Percentiles rank a stretch among this genome's conserved stretches.
phyloP scores from a whole-genome alignment of 1,140 invertebrate genomes.

The Sycophila sp. region DNA sequence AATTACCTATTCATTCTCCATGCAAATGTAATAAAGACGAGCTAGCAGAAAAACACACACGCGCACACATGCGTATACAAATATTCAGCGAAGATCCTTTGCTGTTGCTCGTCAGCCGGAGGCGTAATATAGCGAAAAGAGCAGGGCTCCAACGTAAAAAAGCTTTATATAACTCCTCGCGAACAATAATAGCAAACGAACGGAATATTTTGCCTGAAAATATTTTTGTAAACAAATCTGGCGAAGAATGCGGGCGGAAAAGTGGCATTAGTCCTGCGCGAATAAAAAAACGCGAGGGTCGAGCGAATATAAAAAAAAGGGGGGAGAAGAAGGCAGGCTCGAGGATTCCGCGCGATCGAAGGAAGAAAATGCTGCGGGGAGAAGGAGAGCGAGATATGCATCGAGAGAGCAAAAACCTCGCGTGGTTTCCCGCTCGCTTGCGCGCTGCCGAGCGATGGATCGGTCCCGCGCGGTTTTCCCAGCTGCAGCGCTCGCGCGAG shows the following conservation, averaged over 20 bases:
- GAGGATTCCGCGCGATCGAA: background rate
- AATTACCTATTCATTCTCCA: too few relatives aligned
- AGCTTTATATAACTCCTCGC: too few relatives aligned
- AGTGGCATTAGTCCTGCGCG: conserved; percentile 2
- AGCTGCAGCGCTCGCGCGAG: background rate
- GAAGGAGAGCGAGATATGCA: conserved; percentile 14
- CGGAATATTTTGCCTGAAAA: too few relatives aligned
- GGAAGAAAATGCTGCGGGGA: conserved; percentile 1
- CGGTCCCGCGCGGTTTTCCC: conserved; percentile 6
- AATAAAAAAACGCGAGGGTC: conserved; percentile 26
- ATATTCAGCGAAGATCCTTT: too few relatives aligned
- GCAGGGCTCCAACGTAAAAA: too few relatives aligned
- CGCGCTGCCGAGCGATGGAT: background rate
- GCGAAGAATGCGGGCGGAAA: background rate
- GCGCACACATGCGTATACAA: too few relatives aligned
- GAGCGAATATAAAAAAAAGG: background rate
- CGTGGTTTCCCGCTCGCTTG: conserved; percentile 15
- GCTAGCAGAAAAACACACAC: too few relatives aligned
- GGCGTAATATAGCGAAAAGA: too few relatives aligned
- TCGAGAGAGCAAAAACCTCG: conserved; percentile 29
- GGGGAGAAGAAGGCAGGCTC: background rate
- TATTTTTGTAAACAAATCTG: too few relatives aligned
- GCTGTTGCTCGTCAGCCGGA: too few relatives aligned
- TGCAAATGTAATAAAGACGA: too few relatives aligned
- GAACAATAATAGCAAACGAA: too few relatives aligned